Evolutionary conservation across 30 jellyfish, hydroid and myxozoan genomes (phyloP), one percentile per base, ranked within the genome.

Genomic region (Hydra vulgaris): DNA sequence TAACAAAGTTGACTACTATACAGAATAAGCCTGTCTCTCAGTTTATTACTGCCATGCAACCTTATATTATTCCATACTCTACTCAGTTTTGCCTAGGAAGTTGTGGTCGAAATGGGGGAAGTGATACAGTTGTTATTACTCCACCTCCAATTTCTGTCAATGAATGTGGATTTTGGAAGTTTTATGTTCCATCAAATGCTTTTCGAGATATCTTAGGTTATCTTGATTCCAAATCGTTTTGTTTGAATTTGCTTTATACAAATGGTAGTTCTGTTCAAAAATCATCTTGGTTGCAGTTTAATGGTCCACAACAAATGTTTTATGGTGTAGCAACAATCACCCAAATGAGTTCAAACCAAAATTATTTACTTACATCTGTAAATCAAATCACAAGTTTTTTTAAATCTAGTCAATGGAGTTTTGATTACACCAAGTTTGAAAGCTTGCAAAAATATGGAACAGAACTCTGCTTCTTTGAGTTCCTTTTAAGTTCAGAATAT

Each of bases 151-250:
- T 84, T 61, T 79, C 71, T 53, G 20, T 70, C 52, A 68, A 85
- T 20, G 88, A 75, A 25, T 94, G 99, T 68, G 99, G 99, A 15
- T 75, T 68, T 54, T 26, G 82, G 26, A 87, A 72, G 17, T 88
- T 76, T 72, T 26, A 54, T 27, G 78, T 94, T 22, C 94, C 95
- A 3, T 27, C 40, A 12, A 82, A 79, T 24, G 77, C 82, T 5
- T 94, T 94, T 81, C 78, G 80, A 0, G 96, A 83, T 53, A 27
- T 66, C 27, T 19, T 54, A 17, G 89, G 90, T 24, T 12, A 40
- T n/a, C 66, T 89, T 24, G 66, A 68, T 21, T 82, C 96, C 7
- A 25, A 24, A 1, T 87, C 84, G 66, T 85, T 87, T 83, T 72
- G 72, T 71, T 26, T 94, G 18, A 25, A 80, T 0, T 52, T 84